phyloP scores from a whole-genome alignment of 2,113 vertebrate genomes.

The Leucopsar rothschildi region DNA sequence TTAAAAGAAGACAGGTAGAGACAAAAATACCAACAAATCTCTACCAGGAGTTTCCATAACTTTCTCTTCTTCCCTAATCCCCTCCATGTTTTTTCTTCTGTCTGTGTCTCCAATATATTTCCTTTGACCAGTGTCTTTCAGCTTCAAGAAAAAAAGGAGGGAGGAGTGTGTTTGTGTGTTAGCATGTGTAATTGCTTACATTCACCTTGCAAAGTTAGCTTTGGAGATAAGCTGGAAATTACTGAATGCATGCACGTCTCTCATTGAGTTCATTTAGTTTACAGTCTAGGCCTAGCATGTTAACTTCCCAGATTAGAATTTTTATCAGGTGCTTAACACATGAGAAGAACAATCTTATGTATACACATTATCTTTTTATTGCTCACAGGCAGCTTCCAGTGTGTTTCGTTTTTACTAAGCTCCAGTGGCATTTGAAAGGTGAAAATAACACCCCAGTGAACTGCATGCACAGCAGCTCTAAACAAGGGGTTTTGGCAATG shows the following conservation, averaged over 20 bases:
- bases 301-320: neutral
- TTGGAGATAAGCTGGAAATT: neutral
- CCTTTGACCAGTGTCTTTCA: neutral
- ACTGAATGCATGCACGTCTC: neutral
- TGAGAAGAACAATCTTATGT: neutral
- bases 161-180: neutral
- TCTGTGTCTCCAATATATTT: neutral
- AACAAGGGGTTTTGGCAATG: neutral
- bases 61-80: neutral
- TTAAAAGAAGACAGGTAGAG: neutral
- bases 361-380: neutral
- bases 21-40: neutral
- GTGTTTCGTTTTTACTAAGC: neutral
- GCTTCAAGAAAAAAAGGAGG: neutral
- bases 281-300: neutral
- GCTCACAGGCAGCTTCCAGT: neutral
- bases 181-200: neutral
- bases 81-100: neutral
- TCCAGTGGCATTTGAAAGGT: neutral
- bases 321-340: slow-evolving; percentile 22
- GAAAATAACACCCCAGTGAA: neutral
- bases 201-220: neutral
- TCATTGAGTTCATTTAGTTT: neutral
- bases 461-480: neutral
- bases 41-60: neutral